Percentiles rank a stretch among this genome's conserved stretches.
Conservation (phyloP, 37 sponge, comb jelly and placozoan species). For the Diacarnus erythraeanus region DNA sequence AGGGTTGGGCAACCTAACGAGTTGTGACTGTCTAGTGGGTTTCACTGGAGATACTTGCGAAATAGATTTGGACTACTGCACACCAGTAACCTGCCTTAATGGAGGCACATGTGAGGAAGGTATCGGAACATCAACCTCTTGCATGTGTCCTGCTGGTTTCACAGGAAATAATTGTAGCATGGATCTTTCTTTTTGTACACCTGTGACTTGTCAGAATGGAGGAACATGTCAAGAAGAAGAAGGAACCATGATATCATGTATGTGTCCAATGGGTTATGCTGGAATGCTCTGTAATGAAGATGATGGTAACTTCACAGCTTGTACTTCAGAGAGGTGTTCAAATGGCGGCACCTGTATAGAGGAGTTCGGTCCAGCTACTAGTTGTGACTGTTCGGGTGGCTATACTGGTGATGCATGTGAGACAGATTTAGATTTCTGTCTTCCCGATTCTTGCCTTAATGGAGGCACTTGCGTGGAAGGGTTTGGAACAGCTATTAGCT, state of each 20-base stretch:
- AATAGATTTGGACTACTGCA: neutral
- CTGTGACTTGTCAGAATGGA: constrained; percentile 48
- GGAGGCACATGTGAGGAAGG: constrained; percentile 36
- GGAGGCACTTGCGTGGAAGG: constrained; percentile 33
- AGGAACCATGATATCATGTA: constrained; percentile 56
- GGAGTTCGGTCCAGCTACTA: neutral
- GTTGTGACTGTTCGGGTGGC: constrained; percentile 40
- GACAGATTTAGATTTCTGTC: constrained; percentile 27
- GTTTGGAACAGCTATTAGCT: constrained; percentile 5
- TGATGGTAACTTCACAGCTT: constrained; percentile 31
- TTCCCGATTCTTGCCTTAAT: constrained; percentile 46
- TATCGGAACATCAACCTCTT: neutral
- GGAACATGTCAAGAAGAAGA: constrained; percentile 39
- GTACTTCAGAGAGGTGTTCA: constrained; percentile 7
- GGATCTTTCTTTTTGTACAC: constrained; percentile 55
- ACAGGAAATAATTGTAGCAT: constrained; percentile 47
- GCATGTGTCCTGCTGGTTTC: constrained; percentile 60
- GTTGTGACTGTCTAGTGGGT: constrained; percentile 17
- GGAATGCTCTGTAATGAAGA: constrained; percentile 24
- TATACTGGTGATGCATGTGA: constrained; percentile 43
- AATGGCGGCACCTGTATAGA: constrained; percentile 35
- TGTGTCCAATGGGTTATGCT: constrained; percentile 39
- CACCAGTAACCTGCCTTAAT: neutral
- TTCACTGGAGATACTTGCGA: constrained; percentile 18
- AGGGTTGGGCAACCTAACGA: neutral